A percentile compares a stretch with the other conserved stretches of the same genome.
These are phyloP conservation scores for Clarias gariepinus DNA, from an alignment of 2,113 vertebrate genomes.

Conservation along the genomic window DNA sequence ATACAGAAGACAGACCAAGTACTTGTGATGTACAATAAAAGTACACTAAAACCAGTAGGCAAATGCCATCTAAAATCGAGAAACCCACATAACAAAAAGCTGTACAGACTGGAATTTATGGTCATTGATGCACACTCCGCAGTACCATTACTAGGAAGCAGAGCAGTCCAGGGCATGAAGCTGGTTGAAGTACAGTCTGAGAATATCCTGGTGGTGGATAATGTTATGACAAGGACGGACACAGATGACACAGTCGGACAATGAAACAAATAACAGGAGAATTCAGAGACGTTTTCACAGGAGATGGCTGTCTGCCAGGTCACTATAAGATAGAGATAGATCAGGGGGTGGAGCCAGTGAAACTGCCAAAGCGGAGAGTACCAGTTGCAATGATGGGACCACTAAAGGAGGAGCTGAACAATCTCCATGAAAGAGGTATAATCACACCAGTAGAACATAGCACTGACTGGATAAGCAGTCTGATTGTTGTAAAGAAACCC, in stretches of 20 bases:
- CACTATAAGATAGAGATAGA: background rate
- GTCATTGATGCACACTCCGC: background rate
- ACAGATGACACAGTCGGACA: background rate
- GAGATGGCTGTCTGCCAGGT: background rate
- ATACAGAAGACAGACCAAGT: background rate
- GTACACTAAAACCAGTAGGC: background rate
- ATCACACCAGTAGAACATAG: too few species aligned
- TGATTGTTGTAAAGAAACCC: too few species aligned
- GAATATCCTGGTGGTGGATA: constrained; percentile 8
- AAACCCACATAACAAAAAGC: constrained; percentile 1
- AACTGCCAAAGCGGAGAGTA: background rate
- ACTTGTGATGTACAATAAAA: background rate
- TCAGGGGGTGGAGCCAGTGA: background rate
- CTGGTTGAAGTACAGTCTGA: constrained; percentile 3
- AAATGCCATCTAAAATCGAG: constrained; percentile 34
- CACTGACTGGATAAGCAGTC: too few species aligned
- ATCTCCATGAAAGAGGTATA: too few species aligned
- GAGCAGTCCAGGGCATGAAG: background rate
- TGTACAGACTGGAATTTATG: constrained; percentile 7
- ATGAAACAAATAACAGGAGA: background rate
- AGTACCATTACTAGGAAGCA: constrained; percentile 1
- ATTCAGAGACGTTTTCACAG: background rate
- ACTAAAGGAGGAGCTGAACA: too few species aligned
- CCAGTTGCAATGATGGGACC: background rate
- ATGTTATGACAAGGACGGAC: background rate